Evolutionary conservation across 2,888 invertebrate genomes (phyloP).

Genomic region (Xylota sylvarum): DNA sequence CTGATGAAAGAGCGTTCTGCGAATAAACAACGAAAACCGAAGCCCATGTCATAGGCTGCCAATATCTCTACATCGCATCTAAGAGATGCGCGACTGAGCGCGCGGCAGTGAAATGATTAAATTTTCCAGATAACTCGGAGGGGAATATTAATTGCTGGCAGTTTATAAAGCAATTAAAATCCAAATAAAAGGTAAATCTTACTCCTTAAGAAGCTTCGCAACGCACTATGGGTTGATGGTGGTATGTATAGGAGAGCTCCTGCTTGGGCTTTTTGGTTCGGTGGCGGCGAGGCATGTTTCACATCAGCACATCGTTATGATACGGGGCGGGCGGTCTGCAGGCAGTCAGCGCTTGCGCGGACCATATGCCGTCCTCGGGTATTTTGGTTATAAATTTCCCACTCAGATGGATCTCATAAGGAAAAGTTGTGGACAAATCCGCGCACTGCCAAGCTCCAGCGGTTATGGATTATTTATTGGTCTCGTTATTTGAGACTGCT

Average conservation of each 20-base stretch:
- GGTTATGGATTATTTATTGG: conserved; percentile 77
- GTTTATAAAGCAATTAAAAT: conserved; percentile 77
- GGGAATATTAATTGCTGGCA: conserved; percentile 74
- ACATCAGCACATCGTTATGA: conserved; percentile 62
- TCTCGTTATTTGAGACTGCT: conserved; percentile 81
- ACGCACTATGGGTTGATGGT: conserved; percentile 27
- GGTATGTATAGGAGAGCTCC: not conserved
- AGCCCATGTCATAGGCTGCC: conserved; percentile 61
- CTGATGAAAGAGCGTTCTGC: conserved; percentile 68
- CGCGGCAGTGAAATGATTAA: conserved; percentile 62
- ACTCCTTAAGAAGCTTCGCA: conserved; percentile 43
- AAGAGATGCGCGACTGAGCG: conserved; percentile 46
- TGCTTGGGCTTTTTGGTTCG: conserved; percentile 25
- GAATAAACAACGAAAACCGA: conserved; percentile 31
- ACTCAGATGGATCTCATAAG: conserved; percentile 60
- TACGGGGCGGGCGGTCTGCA: conserved; percentile 37
- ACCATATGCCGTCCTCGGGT: conserved; percentile 59
- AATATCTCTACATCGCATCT: conserved; percentile 68
- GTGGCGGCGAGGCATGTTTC: conserved; percentile 67
- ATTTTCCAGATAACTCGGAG: conserved; percentile 65
- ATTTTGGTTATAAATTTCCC: conserved; percentile 74
- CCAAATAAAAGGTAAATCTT: conserved; percentile 74
- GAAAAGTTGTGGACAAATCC: conserved; percentile 70
- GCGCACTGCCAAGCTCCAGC: conserved; percentile 46
- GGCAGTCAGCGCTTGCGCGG: conserved; percentile 10